Conservation (phyloP, 2,888 invertebrate genomes). For the Tenthredo livida region DNA sequence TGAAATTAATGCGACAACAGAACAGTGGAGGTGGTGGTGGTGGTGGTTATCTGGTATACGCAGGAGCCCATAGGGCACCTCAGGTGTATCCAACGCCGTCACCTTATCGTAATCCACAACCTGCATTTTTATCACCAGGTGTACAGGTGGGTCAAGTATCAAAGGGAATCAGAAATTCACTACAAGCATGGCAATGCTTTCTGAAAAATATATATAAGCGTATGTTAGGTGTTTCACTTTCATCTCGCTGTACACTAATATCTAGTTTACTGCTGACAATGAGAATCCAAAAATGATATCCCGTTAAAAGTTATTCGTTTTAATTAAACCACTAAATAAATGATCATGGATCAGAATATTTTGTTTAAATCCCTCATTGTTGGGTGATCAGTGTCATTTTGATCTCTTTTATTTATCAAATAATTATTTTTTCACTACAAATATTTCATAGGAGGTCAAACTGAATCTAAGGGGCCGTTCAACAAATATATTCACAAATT, state of each 20-base stretch:
- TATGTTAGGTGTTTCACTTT: not conserved
- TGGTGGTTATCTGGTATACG: slow-evolving; percentile 74
- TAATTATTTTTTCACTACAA: not conserved
- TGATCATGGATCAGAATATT: not conserved
- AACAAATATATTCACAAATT: not conserved
- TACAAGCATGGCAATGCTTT: not conserved
- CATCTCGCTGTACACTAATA: slow-evolving; percentile 25
- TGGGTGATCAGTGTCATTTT: not conserved
- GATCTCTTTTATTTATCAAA: not conserved
- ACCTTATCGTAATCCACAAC: slow-evolving; percentile 76
- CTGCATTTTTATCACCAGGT: slow-evolving; percentile 77
- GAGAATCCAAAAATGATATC: not conserved
- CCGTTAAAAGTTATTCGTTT: not conserved
- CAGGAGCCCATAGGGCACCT: slow-evolving; percentile 75
- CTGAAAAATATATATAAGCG: not conserved
- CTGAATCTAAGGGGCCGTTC: not conserved
- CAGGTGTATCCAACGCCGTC: slow-evolving; percentile 77
- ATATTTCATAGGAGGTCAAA: not conserved
- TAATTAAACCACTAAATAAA: not conserved
- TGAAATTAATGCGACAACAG: slow-evolving; percentile 67
- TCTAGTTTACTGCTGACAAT: slow-evolving; percentile 40
- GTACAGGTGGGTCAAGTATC: slow-evolving; percentile 70
- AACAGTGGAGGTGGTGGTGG: slow-evolving; percentile 73
- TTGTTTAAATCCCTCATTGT: not conserved
- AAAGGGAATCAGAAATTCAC: slow-evolving; percentile 1